Evolutionary conservation across 1,140 invertebrate genomes (phyloP).

Genomic region (Microvelia longipes): DNA sequence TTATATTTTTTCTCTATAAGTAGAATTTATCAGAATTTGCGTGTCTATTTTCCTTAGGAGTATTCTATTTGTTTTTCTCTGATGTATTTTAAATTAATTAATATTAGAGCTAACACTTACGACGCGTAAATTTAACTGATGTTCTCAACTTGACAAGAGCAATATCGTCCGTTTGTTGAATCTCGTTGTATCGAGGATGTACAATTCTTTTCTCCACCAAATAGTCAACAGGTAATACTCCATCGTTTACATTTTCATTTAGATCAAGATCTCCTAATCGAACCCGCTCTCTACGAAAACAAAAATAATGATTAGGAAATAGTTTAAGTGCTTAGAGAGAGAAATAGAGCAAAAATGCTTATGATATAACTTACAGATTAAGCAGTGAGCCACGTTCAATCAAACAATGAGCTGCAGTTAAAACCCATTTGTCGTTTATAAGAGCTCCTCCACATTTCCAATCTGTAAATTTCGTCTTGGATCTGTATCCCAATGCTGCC

Average conservation of each 20-base stretch:
- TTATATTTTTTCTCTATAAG: no score
- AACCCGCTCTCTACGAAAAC: no score
- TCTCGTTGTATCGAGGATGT: conserved; percentile 33
- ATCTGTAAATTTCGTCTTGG: conserved; percentile 18
- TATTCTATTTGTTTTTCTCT: no score
- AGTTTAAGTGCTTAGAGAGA: no score
- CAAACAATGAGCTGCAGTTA: conserved; percentile 37
- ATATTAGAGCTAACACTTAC: no score
- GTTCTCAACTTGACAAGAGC: conserved; percentile 32
- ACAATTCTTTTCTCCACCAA: conserved; percentile 22
- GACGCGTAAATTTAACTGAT: conserved; percentile 30
- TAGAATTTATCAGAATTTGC: no score
- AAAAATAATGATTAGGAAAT: no score
- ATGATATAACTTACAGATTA: no score
- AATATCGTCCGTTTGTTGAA: conserved; percentile 35
- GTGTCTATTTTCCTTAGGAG: no score
- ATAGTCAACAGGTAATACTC: conserved; percentile 29
- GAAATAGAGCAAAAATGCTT: no score
- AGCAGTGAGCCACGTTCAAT: no score
- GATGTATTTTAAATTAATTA: no score
- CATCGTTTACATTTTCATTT: conserved; percentile 24
- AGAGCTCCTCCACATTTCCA: conserved; percentile 52
- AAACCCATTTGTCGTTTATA: conserved; percentile 43
- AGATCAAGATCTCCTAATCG: conserved; percentile 30
- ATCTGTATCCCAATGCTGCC: conserved; percentile 39